Evolutionary conservation across 2,113 vertebrate species (phyloP).

Genomic region (Rattus norvegicus): DNA sequence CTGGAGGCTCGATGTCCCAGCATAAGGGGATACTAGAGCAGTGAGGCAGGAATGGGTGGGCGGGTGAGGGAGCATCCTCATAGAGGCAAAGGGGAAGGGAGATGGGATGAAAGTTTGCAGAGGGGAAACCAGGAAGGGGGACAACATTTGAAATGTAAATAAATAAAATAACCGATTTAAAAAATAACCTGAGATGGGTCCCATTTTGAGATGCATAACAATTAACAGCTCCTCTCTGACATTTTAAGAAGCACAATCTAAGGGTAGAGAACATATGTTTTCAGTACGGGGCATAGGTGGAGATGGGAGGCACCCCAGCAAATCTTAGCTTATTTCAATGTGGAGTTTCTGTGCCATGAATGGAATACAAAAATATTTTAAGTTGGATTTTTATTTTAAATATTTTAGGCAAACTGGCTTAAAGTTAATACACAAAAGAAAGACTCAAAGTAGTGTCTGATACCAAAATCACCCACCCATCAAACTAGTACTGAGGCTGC

Average conservation of each 20-base stretch:
- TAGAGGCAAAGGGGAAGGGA: too few species aligned
- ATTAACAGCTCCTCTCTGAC: background rate
- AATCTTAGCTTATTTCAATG: constrained; percentile 10
- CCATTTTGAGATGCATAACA: background rate
- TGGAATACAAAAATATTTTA: background rate
- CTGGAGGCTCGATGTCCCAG: too few species aligned
- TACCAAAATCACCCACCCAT: background rate
- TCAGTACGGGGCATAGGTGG: background rate
- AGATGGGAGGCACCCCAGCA: accelerated
- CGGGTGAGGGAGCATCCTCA: too few species aligned
- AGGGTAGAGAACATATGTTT: background rate
- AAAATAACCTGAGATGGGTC: background rate
- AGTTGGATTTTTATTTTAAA: background rate
- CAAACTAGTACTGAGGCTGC: background rate
- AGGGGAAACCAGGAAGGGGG: too few species aligned
- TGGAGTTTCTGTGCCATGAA: background rate
- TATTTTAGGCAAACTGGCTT: background rate
- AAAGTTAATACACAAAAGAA: background rate
- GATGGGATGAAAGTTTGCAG: too few species aligned
- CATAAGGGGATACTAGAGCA: too few species aligned
- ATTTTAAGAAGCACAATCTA: background rate
- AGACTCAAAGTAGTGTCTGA: background rate
- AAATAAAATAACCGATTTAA: too few species aligned
- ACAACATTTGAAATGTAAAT: too few species aligned
- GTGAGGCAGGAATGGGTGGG: too few species aligned